phyloP scores from a whole-genome alignment of 92 coral and sea anemone genomes.

The Metridium senile region DNA sequence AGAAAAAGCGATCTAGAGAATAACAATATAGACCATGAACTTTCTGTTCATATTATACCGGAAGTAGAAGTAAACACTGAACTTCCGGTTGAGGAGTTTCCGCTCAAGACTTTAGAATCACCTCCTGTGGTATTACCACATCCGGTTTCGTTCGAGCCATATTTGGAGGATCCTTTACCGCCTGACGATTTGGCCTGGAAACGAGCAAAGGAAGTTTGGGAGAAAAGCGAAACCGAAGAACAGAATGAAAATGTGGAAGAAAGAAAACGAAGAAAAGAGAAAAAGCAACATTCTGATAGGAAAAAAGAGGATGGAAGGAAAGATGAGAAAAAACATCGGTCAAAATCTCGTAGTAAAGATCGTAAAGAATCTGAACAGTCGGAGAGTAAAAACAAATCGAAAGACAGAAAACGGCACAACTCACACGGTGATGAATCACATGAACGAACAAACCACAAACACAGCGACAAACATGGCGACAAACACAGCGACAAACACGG shows the following conservation, averaged over 20 bases:
- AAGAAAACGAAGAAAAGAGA: conserved; percentile 31
- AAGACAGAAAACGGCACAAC: conserved; percentile 30
- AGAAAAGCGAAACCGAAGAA: conserved; percentile 52
- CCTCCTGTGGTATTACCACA: conserved; percentile 3
- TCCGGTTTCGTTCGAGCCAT: conserved; percentile 3
- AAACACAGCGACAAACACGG: conserved; percentile 2
- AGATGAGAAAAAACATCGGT: conserved; percentile 2
- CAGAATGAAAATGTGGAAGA: conserved; percentile 22
- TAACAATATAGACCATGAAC: neutral
- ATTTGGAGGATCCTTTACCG: conserved; percentile 9
- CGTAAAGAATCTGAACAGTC: conserved; percentile 29
- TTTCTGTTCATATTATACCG: neutral
- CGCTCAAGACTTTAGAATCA: neutral
- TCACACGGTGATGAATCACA: neutral
- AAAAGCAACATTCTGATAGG: conserved; percentile 36
- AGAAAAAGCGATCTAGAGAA: neutral
- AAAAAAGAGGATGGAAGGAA: conserved; percentile 29
- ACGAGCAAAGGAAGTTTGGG: conserved; percentile 46
- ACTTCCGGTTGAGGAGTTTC: neutral
- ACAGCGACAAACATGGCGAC: neutral
- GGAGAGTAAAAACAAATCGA: conserved; percentile 39
- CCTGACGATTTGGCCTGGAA: conserved; percentile 35
- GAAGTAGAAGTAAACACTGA: neutral
- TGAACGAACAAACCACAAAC: neutral
- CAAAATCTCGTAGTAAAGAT: conserved; percentile 3